Evolutionary conservation across 1,140 invertebrate species (phyloP), one percentile per base, ranked within the genome.

Genomic region (Pemphigus obesinymphae): DNA sequence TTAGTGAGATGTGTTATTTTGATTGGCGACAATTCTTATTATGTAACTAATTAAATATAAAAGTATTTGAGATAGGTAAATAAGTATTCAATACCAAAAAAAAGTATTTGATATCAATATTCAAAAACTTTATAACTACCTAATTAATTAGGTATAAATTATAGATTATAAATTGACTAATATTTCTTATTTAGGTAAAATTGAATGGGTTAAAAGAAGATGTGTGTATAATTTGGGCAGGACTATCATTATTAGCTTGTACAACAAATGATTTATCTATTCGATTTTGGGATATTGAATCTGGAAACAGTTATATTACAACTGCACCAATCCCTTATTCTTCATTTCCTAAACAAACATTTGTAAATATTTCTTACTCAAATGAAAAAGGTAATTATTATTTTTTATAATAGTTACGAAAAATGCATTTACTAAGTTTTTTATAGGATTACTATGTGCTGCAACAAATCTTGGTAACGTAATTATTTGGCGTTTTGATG

Each of bases 251-350:
- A 23, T 85, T 96, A 50, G 94, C 94, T 7, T 91, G 95, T 70
- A 89, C 93, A 61, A 93, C 92, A 50, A 92, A 92, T 68, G 94
- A 95, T 85, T 88, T 93, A n/a, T 88, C 91, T 43, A 91, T 97
- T 31, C 91, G 97, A 85, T 91, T 98, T 84, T 99, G 96, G 96
- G 94, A 99, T 86, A 90, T 98, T 84, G 93, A 97, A 48, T 93
- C 92, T 66, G 95, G 96, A 73, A 96, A 99, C 85, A 98, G 96
- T 88, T 96, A 94, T 86, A 90, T 96, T 0, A 87, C 98, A 15
- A 87, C 87, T 40, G 87, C 86, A 15, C 89, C 85, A 86, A 88
- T 84, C 48, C 82, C 85, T 17, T 83, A 85, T 85, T 85, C 84
- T 85, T 85, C 86, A 85, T 61, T 85, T 84, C 48, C 87, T 48